Conservation (phyloP, 2,113 vertebrate species). For the Ammodramus savannarum region DNA sequence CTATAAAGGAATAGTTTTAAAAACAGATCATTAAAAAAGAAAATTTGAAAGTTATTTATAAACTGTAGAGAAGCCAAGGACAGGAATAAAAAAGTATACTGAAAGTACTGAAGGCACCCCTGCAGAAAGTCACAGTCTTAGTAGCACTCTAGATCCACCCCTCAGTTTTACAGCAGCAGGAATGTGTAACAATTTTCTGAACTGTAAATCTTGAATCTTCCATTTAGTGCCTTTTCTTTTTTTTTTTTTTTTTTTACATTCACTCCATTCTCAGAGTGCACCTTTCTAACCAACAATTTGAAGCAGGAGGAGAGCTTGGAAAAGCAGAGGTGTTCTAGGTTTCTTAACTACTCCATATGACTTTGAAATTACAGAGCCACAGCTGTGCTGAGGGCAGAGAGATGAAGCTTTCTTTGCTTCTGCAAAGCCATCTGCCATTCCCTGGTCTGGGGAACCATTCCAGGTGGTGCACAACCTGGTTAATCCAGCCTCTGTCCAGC, state of each 20-base stretch:
- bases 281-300: neutral
- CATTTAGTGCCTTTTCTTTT: neutral
- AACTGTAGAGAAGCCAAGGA: neutral
- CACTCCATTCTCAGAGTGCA: neutral
- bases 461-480: slow-evolving; percentile 18
- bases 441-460: neutral
- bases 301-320: neutral
- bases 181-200: neutral
- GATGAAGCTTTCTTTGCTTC: neutral
- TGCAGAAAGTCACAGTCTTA: neutral
- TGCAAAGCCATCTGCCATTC: slow-evolving; percentile 12
- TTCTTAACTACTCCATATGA: neutral
- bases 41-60: neutral
- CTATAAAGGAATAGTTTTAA: neutral
- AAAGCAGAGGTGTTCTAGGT: neutral
- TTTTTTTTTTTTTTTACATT: neutral
- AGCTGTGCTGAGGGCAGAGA: neutral
- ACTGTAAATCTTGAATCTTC: neutral
- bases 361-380: neutral
- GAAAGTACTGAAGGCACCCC: neutral
- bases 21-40: neutral
- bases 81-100: neutral
- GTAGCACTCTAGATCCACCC: neutral
- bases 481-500: neutral
- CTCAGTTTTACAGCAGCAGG: neutral